A percentile compares a stretch with the other conserved stretches of the same genome.
These are phyloP conservation scores for Physella acuta DNA, from an alignment of 1,140 invertebrate genomes.

Conservation along the genomic window DNA sequence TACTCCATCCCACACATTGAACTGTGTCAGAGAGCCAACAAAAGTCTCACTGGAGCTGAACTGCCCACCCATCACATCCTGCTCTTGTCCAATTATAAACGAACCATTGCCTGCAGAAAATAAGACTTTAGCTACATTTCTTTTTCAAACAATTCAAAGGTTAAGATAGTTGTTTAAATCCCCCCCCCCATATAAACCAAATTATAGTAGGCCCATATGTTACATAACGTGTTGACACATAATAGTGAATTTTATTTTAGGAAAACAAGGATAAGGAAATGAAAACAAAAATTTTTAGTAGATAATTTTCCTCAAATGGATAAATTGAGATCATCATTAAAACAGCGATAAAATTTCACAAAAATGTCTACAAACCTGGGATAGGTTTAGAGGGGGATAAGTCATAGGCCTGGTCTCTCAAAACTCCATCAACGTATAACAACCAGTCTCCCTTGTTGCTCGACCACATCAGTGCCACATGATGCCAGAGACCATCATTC, in stretches of 20 bases:
- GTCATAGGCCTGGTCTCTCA: conserved; percentile 62
- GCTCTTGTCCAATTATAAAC: conserved; percentile 73
- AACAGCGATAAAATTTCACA: too few relatives aligned
- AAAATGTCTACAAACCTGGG: conserved; percentile 59
- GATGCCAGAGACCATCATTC: conserved; percentile 73
- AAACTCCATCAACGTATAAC: conserved; percentile 66
- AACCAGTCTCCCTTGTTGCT: conserved; percentile 65
- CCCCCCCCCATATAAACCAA: too few relatives aligned
- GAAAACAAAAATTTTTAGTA: background rate
- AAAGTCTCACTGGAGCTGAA: conserved; percentile 72
- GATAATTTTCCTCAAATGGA: background rate
- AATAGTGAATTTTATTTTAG: too few relatives aligned
- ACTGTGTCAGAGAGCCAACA: conserved; percentile 65
- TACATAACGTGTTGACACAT: too few relatives aligned
- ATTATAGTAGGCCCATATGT: too few relatives aligned
- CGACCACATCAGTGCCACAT: conserved; percentile 70
- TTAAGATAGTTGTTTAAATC: too few relatives aligned
- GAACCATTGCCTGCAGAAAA: conserved; percentile 62
- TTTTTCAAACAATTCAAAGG: too few relatives aligned
- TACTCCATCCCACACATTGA: conserved; percentile 68
- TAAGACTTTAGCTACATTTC: too few relatives aligned
- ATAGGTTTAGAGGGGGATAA: conserved; percentile 62
- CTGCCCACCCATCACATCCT: conserved; percentile 67
- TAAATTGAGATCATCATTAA: background rate
- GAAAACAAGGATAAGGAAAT: background rate